Conservation (phyloP, 92 coral and sea anemone species). For the Siderastrea radians region DNA sequence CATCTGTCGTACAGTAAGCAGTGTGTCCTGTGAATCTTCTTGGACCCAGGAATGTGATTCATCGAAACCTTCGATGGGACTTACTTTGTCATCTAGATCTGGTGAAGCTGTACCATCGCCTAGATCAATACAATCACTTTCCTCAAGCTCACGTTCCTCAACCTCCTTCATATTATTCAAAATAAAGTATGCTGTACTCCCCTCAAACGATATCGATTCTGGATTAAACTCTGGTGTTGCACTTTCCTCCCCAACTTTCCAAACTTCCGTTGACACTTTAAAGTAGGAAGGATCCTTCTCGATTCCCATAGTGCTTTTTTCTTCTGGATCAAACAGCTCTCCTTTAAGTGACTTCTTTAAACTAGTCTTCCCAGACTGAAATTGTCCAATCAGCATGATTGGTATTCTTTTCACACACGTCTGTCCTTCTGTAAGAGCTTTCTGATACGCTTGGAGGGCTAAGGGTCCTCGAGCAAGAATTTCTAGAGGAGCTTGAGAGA, state of each 20-base stretch:
- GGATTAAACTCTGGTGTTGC: not conserved
- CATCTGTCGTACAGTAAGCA: not conserved
- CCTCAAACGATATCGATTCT: conserved; percentile 1
- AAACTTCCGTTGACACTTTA: conserved; percentile 30
- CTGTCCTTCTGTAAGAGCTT: conserved; percentile 55
- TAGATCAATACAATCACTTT: no score
- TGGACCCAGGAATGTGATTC: not conserved
- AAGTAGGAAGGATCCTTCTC: conserved; percentile 28
- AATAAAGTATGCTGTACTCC: not conserved
- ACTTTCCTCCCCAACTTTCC: conserved; percentile 17
- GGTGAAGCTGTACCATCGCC: no score
- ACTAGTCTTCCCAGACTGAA: conserved; percentile 62
- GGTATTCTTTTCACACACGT: conserved; percentile 46
- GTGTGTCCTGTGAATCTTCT: not conserved
- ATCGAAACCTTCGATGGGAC: not conserved
- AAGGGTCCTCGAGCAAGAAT: conserved; percentile 42
- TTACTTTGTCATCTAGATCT: no score
- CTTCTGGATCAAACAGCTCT: conserved; percentile 19
- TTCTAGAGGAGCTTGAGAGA: conserved; percentile 42
- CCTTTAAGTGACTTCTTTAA: conserved; percentile 53
- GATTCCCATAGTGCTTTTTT: conserved; percentile 37
- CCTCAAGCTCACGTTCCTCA: no score
- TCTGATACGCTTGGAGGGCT: conserved; percentile 45
- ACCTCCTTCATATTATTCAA: no score
- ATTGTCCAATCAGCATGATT: conserved; percentile 65